Conservation (phyloP, 2,888 invertebrate species). For the Plagodis pulveraria region DNA sequence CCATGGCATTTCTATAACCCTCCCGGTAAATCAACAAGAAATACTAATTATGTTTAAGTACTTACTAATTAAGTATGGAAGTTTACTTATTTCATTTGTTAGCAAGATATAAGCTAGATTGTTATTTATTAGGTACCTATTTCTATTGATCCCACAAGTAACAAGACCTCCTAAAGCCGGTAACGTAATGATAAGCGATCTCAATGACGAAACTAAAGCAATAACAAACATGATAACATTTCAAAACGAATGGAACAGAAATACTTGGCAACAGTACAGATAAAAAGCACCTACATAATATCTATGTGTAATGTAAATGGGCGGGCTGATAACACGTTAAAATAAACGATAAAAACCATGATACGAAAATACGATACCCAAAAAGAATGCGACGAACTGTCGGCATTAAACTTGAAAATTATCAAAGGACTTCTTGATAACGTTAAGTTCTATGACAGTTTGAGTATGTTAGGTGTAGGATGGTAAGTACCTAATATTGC, state of each 20-base stretch:
- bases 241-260: slow-evolving; percentile 10
- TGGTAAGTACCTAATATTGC: too few relatives aligned
- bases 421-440: neutral
- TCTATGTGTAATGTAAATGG: slow-evolving; percentile 7
- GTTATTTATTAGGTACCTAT: too few relatives aligned
- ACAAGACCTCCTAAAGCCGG: too few relatives aligned
- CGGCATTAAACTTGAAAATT: neutral
- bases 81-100: too few relatives aligned
- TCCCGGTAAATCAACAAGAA: too few relatives aligned
- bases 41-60: too few relatives aligned
- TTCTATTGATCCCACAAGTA: too few relatives aligned
- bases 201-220: neutral
- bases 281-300: neutral
- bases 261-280: slow-evolving; percentile 37
- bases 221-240: neutral
- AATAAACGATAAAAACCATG: slow-evolving; percentile 9
- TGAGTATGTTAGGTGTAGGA: neutral
- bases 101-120: too few relatives aligned
- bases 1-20: too few relatives aligned
- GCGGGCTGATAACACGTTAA: slow-evolving; percentile 14
- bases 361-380: slow-evolving; percentile 6
- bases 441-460: neutral
- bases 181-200: neutral
- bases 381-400: neutral
- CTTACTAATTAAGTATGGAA: too few relatives aligned